Conservation (phyloP, 2,113 vertebrate genomes). For the Enhydra lutris region DNA sequence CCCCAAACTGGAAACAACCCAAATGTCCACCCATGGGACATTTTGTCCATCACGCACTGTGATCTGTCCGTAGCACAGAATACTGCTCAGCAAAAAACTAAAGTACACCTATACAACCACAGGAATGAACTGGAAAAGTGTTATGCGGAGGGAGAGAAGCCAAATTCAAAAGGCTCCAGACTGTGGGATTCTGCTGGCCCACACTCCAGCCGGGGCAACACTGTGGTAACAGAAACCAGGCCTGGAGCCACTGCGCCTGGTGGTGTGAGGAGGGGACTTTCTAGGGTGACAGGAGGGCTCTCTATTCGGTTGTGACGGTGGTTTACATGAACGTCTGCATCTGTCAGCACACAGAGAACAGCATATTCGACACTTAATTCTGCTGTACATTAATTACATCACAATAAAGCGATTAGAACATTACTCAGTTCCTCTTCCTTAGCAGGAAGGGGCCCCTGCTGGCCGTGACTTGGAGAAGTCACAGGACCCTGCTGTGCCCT, state of each 20-base stretch:
- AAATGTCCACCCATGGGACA: not conserved
- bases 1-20: not conserved
- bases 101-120: not conserved
- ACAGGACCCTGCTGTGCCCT: not conserved
- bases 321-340: not conserved
- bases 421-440: not conserved
- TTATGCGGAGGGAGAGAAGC: not conserved
- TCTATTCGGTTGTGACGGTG: too few relatives aligned
- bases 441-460: not conserved
- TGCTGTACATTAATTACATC: not conserved
- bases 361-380: not conserved
- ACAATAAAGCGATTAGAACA: not conserved
- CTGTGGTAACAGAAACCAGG: not conserved
- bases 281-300: not conserved
- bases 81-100: not conserved
- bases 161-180: not conserved
- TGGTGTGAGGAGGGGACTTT: not conserved
- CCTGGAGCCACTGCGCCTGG: rapidly evolving
- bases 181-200: too few relatives aligned
- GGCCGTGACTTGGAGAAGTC: not conserved
- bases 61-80: rapidly evolving
- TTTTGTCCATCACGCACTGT: not conserved
- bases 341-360: not conserved
- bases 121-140: not conserved
- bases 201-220: too few relatives aligned